Percentiles rank a stretch among this genome's conserved stretches.
These are phyloP conservation scores for Plagodis dolabraria DNA, from an alignment of 2,888 invertebrate species.

Conservation along the genomic window DNA sequence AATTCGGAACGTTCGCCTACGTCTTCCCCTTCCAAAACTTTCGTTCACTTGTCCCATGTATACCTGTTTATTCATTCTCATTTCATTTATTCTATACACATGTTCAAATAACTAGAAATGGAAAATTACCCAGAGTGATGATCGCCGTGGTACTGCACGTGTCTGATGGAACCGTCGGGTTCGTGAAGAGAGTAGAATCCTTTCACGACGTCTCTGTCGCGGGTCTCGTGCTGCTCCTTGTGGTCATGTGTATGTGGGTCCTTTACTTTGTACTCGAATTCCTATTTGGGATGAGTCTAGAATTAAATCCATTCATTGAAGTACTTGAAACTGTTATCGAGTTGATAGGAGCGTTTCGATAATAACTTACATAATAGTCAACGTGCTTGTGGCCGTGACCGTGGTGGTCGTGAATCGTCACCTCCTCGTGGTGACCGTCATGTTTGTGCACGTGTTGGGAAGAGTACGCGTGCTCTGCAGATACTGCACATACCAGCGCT, in stretches of 20 bases:
- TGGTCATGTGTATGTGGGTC: conserved; percentile 76
- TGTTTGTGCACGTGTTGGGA: conserved; percentile 49
- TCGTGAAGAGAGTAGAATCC: conserved; percentile 69
- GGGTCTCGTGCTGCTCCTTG: conserved; percentile 70
- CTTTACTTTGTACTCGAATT: conserved; percentile 73
- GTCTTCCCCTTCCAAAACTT: too few species aligned
- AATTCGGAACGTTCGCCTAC: too few species aligned
- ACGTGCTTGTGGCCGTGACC: conserved; percentile 11
- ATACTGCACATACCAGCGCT: conserved; percentile 33
- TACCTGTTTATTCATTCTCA: too few species aligned
- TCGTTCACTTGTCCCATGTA: too few species aligned
- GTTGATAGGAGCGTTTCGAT: background rate
- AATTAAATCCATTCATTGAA: too few species aligned
- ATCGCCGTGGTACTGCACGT: conserved; percentile 70
- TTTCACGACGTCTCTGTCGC: conserved; percentile 72
- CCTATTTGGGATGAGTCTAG: conserved; percentile 68
- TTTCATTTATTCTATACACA: too few species aligned
- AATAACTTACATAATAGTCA: conserved; percentile 11
- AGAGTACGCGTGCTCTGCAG: conserved; percentile 44
- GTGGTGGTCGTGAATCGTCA: background rate
- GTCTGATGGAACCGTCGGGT: conserved; percentile 68
- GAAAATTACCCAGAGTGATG: conserved; percentile 66
- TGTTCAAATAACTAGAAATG: too few species aligned
- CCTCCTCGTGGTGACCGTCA: conserved; percentile 43
- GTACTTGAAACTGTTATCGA: background rate